phyloP scores from a whole-genome alignment of 2,113 vertebrate genomes.

The Scomber scombrus region DNA sequence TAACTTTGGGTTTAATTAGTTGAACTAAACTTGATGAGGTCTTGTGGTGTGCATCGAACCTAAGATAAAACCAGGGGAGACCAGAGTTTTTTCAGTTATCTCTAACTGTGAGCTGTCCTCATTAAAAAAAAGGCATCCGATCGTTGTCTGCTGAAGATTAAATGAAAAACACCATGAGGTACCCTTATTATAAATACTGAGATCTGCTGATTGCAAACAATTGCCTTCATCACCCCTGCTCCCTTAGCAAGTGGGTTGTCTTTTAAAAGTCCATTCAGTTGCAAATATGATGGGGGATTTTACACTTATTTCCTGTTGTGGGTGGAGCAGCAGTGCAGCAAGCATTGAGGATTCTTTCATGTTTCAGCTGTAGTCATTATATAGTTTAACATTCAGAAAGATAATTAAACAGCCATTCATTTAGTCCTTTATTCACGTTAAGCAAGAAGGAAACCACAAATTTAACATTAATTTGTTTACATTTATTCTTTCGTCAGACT shows the following conservation, averaged over 20 bases:
- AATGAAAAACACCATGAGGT: slow-evolving; percentile 58
- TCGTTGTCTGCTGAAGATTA: slow-evolving; percentile 61
- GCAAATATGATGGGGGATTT: background rate
- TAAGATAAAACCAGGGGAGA: slow-evolving; percentile 64
- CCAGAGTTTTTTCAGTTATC: slow-evolving; percentile 48
- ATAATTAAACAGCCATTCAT: slow-evolving; percentile 1
- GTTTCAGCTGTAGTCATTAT: background rate
- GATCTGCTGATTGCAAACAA: slow-evolving; percentile 64
- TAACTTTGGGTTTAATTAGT: slow-evolving; percentile 76
- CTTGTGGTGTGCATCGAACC: slow-evolving; percentile 69
- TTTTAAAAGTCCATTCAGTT: slow-evolving; percentile 22
- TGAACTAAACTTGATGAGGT: slow-evolving; percentile 74
- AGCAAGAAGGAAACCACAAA: background rate
- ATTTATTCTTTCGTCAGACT: too few species aligned
- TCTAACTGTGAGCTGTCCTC: slow-evolving; percentile 71
- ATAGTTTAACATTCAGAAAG: background rate
- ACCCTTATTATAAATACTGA: slow-evolving; percentile 64
- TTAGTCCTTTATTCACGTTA: slow-evolving; percentile 6
- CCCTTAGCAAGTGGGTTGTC: slow-evolving; percentile 1
- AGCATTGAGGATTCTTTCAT: background rate
- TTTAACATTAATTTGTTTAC: background rate
- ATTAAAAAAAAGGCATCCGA: slow-evolving; percentile 78
- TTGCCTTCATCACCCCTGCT: slow-evolving; percentile 34
- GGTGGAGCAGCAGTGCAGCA: slow-evolving; percentile 1
- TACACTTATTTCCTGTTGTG: background rate